These are phyloP conservation scores for Vulpes vulpes DNA, from an alignment of 2,113 vertebrate genomes.

Conservation along the genomic window DNA sequence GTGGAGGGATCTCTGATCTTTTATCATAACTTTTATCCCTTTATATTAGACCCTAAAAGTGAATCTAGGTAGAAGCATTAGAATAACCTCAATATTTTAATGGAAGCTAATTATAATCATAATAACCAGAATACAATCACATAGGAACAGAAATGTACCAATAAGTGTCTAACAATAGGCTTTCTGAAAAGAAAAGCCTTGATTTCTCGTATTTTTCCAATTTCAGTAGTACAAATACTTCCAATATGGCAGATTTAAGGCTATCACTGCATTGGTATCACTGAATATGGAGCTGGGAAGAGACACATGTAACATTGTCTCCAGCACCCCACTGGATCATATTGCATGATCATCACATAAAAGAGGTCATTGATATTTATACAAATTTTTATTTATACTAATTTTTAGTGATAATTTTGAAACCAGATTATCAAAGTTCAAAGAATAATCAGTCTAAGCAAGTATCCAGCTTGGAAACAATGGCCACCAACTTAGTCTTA, in stretches of 20 bases:
- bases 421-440: background rate
- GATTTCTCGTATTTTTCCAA: background rate
- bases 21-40: background rate
- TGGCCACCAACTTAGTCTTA: background rate
- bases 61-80: background rate
- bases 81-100: background rate
- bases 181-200: background rate
- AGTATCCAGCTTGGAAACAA: background rate
- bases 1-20: background rate
- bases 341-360: background rate
- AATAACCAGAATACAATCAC: background rate
- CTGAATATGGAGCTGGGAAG: background rate
- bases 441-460: background rate
- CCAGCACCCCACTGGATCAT: background rate
- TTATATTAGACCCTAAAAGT: background rate
- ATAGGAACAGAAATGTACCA: background rate
- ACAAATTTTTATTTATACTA: no score
- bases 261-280: background rate
- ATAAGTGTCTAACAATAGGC: background rate
- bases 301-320: background rate
- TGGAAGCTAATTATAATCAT: background rate
- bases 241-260: background rate
- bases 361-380: background rate
- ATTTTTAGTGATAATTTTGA: background rate
- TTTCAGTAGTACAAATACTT: background rate